phyloP scores from a whole-genome alignment of 2,113 vertebrate species.

The Cyanistes caeruleus region DNA sequence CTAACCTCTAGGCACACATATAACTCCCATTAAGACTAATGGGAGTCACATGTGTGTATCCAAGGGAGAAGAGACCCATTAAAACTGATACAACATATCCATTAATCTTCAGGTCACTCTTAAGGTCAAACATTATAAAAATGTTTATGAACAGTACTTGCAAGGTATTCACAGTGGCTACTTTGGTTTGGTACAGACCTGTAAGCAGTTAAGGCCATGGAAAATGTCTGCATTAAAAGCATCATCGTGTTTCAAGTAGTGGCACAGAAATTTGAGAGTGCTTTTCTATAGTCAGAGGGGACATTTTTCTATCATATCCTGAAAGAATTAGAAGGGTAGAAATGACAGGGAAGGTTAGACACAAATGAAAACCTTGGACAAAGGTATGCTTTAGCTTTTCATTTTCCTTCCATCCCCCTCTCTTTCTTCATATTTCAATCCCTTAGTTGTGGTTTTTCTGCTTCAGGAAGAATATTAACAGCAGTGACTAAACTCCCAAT shows the following conservation, averaged over 20 bases:
- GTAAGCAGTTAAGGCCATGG: conserved; percentile 12
- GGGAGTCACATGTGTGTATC: conserved; percentile 59
- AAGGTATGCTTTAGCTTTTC: conserved; percentile 22
- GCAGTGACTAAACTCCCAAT: conserved; percentile 7
- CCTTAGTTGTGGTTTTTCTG: not conserved
- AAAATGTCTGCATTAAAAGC: conserved; percentile 56
- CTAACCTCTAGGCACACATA: conserved; percentile 63
- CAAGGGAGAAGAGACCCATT: conserved; percentile 61
- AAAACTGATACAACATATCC: conserved; percentile 58
- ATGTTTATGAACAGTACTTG: conserved; percentile 61
- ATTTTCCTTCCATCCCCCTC: not conserved
- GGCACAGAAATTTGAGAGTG: conserved; percentile 20
- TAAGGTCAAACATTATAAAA: conserved; percentile 69
- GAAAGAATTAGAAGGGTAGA: conserved; percentile 40
- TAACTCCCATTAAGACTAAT: conserved; percentile 66
- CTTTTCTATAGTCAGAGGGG: not conserved
- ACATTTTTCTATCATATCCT: conserved; percentile 27
- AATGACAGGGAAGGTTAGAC: conserved; percentile 26
- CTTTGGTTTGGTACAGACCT: conserved; percentile 15
- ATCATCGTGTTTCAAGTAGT: not conserved
- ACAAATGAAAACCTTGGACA: conserved; percentile 28
- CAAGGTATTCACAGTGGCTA: conserved; percentile 25
- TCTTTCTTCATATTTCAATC: conserved; percentile 22
- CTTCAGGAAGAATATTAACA: conserved; percentile 11
- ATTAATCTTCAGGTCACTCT: conserved; percentile 66